phyloP scores from a whole-genome alignment of 2,113 vertebrate genomes.

The Ochotona curzoniae region DNA sequence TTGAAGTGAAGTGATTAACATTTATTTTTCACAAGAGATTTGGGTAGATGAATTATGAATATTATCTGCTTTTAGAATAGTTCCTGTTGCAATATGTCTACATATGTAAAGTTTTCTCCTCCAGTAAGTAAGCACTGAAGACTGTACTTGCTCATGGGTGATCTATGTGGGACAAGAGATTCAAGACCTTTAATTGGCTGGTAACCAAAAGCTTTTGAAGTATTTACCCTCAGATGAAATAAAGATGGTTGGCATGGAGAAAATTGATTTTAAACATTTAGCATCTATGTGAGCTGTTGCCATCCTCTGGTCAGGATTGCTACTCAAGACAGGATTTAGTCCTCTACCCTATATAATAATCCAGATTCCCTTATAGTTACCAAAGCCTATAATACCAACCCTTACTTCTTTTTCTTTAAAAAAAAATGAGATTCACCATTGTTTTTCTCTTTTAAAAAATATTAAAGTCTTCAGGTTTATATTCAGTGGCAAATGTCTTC shows the following conservation, averaged over 20 bases:
- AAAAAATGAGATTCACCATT: not conserved
- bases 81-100: not conserved
- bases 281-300: not conserved
- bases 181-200: not conserved
- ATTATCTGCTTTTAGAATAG: constrained; percentile 15
- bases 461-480: not conserved
- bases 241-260: not conserved
- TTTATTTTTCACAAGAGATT: not conserved
- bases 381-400: constrained; percentile 13
- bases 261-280: not conserved
- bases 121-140: not conserved
- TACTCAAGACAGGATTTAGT: not conserved
- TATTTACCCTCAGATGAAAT: constrained; percentile 28
- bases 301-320: not conserved
- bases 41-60: constrained; percentile 13
- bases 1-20: not conserved
- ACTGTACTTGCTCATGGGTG: not conserved
- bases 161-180: not conserved
- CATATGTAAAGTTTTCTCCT: constrained; percentile 13
- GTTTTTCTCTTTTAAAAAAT: not conserved
- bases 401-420: not conserved
- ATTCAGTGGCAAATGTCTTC: not conserved
- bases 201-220: constrained; percentile 17
- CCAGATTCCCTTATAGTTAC: not conserved
- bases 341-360: not conserved